Conservation (phyloP, 2,888 invertebrate genomes). For the Aplocera efformata region DNA sequence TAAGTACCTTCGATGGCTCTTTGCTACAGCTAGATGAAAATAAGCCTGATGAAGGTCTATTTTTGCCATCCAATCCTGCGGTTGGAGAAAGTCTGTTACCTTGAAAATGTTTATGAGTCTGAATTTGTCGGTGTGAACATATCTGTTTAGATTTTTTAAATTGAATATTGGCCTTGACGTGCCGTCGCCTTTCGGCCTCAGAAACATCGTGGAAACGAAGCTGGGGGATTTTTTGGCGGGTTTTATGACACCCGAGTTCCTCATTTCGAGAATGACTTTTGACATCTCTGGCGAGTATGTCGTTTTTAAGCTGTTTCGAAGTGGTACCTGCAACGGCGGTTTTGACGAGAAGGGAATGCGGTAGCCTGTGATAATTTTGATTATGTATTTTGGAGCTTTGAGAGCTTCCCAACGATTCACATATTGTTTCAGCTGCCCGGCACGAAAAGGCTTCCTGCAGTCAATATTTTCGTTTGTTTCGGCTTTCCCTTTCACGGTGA, state of each 20-base stretch:
- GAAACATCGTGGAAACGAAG: constrained; percentile 23
- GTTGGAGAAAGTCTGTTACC: too few species aligned
- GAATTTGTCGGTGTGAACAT: too few species aligned
- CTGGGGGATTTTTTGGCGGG: constrained; percentile 13
- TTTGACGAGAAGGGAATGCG: constrained; percentile 14
- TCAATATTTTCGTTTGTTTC: not conserved
- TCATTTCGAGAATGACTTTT: constrained; percentile 12
- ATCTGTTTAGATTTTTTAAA: too few species aligned
- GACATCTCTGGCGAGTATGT: constrained; percentile 13
- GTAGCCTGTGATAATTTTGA: constrained; percentile 9
- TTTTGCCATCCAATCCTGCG: too few species aligned
- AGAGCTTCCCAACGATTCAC: constrained; percentile 4
- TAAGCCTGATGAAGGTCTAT: too few species aligned
- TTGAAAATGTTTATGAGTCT: too few species aligned
- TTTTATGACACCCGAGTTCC: constrained; percentile 15
- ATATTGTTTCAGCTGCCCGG: constrained; percentile 10
- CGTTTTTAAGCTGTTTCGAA: constrained; percentile 2
- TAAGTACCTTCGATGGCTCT: too few species aligned
- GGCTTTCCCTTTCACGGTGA: constrained; percentile 1
- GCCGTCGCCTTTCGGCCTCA: constrained; percentile 23
- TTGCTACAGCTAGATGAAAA: too few species aligned
- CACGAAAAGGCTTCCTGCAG: constrained; percentile 1
- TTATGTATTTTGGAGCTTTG: constrained; percentile 6
- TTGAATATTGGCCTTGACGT: constrained; percentile 19
- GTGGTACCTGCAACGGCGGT: constrained; percentile 7